phyloP scores from a whole-genome alignment of 2,113 vertebrate genomes.

The Aplodontia rufa region DNA sequence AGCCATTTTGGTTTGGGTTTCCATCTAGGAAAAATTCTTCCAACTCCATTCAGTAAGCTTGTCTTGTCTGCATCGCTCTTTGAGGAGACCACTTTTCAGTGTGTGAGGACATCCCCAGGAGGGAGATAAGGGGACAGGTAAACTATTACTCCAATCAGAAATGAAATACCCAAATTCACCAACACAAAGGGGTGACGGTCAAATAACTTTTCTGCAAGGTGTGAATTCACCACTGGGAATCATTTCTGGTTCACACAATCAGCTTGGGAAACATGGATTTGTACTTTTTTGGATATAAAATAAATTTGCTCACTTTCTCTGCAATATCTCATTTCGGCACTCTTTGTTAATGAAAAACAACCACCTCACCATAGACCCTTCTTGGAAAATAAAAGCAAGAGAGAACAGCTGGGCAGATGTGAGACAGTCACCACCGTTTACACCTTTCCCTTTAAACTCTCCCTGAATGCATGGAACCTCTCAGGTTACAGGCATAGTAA shows the following conservation, averaged over 20 bases:
- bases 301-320: neutral
- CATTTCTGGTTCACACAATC: too few species aligned
- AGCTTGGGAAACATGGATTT: neutral
- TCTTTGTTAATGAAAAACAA: neutral
- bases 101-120: accelerated
- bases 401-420: neutral
- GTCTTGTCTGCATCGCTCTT: neutral
- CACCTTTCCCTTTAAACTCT: neutral
- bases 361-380: neutral
- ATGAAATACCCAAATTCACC: accelerated
- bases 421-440: too few species aligned
- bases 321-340: neutral
- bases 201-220: neutral
- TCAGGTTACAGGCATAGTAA: neutral
- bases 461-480: too few species aligned
- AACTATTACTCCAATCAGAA: too few species aligned
- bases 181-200: accelerated
- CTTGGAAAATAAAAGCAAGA: neutral
- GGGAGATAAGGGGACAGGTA: neutral
- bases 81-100: neutral
- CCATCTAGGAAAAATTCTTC: neutral
- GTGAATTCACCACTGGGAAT: neutral
- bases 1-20: neutral
- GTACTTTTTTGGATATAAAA: neutral
- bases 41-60: neutral